These are phyloP conservation scores for Mellilla xanthometata DNA, from an alignment of 2,888 invertebrate genomes.

Conservation along the genomic window DNA sequence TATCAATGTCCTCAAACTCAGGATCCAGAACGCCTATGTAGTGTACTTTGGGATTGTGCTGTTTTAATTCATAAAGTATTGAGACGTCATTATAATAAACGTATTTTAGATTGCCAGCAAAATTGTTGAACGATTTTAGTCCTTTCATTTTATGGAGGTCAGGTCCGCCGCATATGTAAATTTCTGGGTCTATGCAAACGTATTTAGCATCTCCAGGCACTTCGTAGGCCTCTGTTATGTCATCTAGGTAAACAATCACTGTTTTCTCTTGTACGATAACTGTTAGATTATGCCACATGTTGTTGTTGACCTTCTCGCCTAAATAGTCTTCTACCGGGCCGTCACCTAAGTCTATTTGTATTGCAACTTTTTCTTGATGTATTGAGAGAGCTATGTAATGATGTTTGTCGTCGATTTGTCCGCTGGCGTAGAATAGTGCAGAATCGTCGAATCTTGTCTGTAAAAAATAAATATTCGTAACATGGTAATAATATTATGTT, in stretches of 20 bases:
- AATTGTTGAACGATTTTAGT: slow-evolving; percentile 91
- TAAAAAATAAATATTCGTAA: slow-evolving; percentile 30
- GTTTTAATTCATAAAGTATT: slow-evolving; percentile 93
- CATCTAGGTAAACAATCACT: slow-evolving; percentile 89
- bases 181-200: slow-evolving; percentile 96
- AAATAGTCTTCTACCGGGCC: slow-evolving; percentile 87
- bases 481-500: no score
- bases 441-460: slow-evolving; percentile 96
- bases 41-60: slow-evolving; percentile 92
- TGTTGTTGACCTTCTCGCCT: slow-evolving; percentile 87
- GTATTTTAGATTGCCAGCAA: slow-evolving; percentile 94
- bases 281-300: slow-evolving; percentile 95
- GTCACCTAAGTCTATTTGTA: slow-evolving; percentile 94
- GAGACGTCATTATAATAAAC: slow-evolving; percentile 97
- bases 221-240: slow-evolving; percentile 86
- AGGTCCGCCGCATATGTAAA: slow-evolving; percentile 95
- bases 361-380: slow-evolving; percentile 90
- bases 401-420: slow-evolving; percentile 92
- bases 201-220: slow-evolving; percentile 85
- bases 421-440: slow-evolving; percentile 95
- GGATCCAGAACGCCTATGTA: slow-evolving; percentile 91
- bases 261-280: slow-evolving; percentile 90
- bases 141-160: slow-evolving; percentile 92
- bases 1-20: slow-evolving; percentile 92
- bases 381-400: slow-evolving; percentile 96